A percentile compares a stretch with the other conserved stretches of the same genome.
Evolutionary conservation across 2,797 vertebrate species (phyloP).

Genomic region (Halcyon chelicuti): DNA sequence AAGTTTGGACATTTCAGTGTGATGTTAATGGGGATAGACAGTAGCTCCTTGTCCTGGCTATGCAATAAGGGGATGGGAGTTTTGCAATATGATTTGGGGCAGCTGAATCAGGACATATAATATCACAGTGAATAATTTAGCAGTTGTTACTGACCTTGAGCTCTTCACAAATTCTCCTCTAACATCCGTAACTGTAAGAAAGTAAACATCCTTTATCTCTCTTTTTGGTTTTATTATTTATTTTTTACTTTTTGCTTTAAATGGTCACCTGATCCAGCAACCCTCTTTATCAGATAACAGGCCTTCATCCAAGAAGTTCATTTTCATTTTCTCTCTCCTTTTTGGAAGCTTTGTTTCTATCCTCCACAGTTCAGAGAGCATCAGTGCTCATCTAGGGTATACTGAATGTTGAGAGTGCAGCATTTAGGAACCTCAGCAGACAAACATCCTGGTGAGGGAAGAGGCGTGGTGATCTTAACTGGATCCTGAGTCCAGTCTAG

Average conservation of each 20-base stretch:
- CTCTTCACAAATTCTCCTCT: not conserved
- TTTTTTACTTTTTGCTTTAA: not conserved
- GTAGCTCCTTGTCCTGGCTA: not conserved
- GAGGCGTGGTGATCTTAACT: not conserved
- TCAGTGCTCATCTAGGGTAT: not conserved
- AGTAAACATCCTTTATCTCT: not conserved
- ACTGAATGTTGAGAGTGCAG: not conserved
- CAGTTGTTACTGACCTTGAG: conserved; percentile 3
- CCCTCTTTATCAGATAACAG: not conserved
- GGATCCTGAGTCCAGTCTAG: not conserved
- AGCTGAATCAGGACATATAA: not conserved
- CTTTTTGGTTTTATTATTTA: not conserved
- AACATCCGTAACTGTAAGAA: not conserved
- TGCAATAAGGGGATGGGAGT: not conserved
- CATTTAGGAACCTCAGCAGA: not conserved
- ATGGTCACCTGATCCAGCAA: not conserved
- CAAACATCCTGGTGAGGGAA: not conserved
- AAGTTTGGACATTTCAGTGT: not conserved
- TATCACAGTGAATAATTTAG: conserved; percentile 22
- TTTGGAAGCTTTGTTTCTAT: not conserved
- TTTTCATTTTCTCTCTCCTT: not conserved
- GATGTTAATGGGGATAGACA: not conserved
- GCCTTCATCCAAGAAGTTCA: not conserved
- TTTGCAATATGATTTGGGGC: not conserved
- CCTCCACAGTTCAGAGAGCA: not conserved